Percentiles rank a stretch among this genome's conserved stretches.
Evolutionary conservation across 2,888 invertebrate genomes (phyloP).

Genomic region (Gymnocheta viridis): DNA sequence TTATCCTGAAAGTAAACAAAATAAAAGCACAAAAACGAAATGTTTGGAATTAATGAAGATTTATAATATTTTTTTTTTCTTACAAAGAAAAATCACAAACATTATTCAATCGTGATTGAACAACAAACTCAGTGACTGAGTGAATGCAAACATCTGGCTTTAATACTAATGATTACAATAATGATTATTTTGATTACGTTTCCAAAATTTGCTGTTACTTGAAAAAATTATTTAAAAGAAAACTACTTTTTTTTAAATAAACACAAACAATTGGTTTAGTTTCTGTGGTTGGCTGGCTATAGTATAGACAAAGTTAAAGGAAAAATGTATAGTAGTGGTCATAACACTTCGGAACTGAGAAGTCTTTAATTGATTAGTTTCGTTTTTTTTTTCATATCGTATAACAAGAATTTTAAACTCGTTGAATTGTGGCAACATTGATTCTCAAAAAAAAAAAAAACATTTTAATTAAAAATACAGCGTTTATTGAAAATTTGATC

Average conservation of each 20-base stretch:
- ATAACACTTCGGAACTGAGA: neutral
- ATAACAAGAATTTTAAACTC: neutral
- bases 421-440: too few species aligned
- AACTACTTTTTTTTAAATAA: neutral
- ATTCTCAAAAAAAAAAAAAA: too few species aligned
- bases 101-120: conserved; percentile 44
- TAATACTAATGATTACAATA: conserved; percentile 58
- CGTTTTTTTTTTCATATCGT: too few species aligned
- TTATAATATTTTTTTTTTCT: neutral
- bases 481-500: neutral
- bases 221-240: neutral
- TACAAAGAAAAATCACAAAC: conserved; percentile 13
- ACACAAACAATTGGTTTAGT: neutral
- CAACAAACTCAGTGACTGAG: conserved; percentile 34
- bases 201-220: neutral
- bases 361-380: too few species aligned
- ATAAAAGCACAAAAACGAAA: neutral
- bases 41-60: conserved; percentile 4
- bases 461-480: too few species aligned
- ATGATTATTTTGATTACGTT: conserved; percentile 43
- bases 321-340: neutral
- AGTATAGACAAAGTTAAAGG: neutral
- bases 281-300: neutral
- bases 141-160: conserved; percentile 51
- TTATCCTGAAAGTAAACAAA: conserved; percentile 8